Evolutionary conservation across 1,140 invertebrate species (phyloP).

Genomic region (Portunus trituberculatus): DNA sequence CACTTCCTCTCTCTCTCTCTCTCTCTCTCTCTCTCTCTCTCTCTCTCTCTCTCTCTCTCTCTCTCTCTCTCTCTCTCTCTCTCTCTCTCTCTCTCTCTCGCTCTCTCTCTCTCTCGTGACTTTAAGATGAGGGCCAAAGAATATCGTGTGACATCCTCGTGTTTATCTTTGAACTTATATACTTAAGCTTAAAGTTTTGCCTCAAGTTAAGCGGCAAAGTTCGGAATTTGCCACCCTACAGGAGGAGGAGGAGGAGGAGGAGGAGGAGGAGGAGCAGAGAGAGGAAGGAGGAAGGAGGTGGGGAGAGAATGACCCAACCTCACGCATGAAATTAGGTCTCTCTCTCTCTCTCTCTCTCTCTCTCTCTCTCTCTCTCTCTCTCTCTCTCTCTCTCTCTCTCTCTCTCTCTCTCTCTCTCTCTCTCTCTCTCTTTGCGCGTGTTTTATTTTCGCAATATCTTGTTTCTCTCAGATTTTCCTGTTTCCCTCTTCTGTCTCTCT

Average conservation of each 20-base stretch:
- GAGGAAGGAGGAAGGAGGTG: background rate
- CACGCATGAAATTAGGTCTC: background rate
- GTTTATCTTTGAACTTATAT: background rate
- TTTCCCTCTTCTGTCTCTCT: background rate
- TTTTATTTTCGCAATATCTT: background rate
- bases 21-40: slow-evolving; percentile 25
- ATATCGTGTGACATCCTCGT: background rate
- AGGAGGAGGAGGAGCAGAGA: background rate
- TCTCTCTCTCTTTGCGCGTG: slow-evolving; percentile 29
- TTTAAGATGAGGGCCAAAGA: background rate
- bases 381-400: slow-evolving; percentile 32
- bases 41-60: slow-evolving; percentile 49
- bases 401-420: background rate
- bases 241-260: slow-evolving; percentile 10
- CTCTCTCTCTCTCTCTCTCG: slow-evolving; percentile 49
- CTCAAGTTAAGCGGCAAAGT: background rate
- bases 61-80: slow-evolving; percentile 52
- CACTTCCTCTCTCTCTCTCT: background rate
- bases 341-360: slow-evolving; percentile 21
- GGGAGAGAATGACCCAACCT: background rate
- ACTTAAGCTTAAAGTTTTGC: background rate
- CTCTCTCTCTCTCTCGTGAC: background rate
- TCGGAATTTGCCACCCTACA: background rate
- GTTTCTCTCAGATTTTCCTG: background rate
- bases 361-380: slow-evolving; percentile 20